Percentiles rank a stretch among this genome's conserved stretches.
Evolutionary conservation across 2,113 vertebrate species (phyloP).

Genomic region (Gallinago paraguaiae): DNA sequence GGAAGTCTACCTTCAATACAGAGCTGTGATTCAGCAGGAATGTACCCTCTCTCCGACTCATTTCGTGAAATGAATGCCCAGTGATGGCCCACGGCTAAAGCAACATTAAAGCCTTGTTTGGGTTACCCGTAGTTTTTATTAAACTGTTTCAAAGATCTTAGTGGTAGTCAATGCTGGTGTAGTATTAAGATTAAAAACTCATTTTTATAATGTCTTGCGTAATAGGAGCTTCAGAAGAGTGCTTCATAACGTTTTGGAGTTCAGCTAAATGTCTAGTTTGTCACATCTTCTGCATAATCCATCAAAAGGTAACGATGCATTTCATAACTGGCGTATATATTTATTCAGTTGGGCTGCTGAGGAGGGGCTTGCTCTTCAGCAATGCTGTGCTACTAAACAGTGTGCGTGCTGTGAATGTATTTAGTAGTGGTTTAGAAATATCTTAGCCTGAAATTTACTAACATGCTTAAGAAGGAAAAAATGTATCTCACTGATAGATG

Average conservation of each 20-base stretch:
- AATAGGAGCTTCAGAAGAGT: background rate
- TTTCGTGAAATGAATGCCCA: background rate
- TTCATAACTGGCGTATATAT: background rate
- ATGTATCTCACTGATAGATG: background rate
- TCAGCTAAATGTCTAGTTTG: background rate
- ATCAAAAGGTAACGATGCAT: background rate
- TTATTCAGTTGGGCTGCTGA: background rate
- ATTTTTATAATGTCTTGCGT: background rate
- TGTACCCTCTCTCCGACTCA: background rate
- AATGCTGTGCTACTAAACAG: background rate
- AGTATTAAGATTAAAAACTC: background rate
- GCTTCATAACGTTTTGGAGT: background rate
- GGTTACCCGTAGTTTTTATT: background rate
- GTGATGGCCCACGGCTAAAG: background rate
- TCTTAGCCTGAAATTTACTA: background rate
- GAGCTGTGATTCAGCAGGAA: constrained; percentile 39
- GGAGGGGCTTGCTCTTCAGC: background rate
- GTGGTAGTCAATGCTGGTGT: background rate
- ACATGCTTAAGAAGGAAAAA: accelerated
- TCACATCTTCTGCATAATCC: background rate
- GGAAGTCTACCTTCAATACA: background rate
- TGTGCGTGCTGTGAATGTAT: background rate
- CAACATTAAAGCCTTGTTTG: background rate
- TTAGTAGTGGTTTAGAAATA: background rate
- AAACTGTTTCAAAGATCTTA: background rate